Percentiles rank a stretch among this genome's conserved stretches.
Evolutionary conservation across 1,140 invertebrate species (phyloP).

Genomic region (Cotesia chilonis): DNA sequence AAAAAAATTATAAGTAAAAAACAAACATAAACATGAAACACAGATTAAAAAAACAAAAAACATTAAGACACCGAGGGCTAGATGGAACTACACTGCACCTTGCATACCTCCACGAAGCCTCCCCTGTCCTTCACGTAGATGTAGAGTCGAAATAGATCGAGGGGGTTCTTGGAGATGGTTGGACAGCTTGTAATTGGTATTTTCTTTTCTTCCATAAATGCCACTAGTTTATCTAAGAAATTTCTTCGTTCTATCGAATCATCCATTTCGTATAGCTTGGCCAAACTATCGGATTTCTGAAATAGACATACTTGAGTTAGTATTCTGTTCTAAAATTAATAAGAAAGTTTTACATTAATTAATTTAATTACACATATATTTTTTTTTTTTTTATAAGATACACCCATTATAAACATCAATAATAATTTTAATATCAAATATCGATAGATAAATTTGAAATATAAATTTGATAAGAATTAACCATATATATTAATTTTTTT

Average conservation of each 20-base stretch:
- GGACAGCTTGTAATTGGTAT: constrained; percentile 94
- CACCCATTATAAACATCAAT: no score
- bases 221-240: constrained; percentile 91
- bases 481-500: background rate
- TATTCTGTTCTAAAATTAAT: background rate
- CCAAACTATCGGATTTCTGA: constrained; percentile 89
- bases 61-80: constrained; percentile 60
- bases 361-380: background rate
- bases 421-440: no score
- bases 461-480: background rate
- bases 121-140: constrained; percentile 93
- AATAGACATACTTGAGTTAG: constrained; percentile 40
- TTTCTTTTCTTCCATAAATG: constrained; percentile 92
- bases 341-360: background rate
- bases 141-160: constrained; percentile 97
- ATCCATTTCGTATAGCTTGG: constrained; percentile 96
- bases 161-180: constrained; percentile 96
- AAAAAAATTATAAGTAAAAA: constrained; percentile 20
- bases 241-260: constrained; percentile 88
- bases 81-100: constrained; percentile 75
- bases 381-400: no score
- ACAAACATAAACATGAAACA: constrained; percentile 38
- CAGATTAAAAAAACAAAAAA: constrained; percentile 52
- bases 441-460: background rate
- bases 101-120: constrained; percentile 95